phyloP scores from a whole-genome alignment of 1,140 invertebrate genomes.

The Tetranychus cinnabarinus region DNA sequence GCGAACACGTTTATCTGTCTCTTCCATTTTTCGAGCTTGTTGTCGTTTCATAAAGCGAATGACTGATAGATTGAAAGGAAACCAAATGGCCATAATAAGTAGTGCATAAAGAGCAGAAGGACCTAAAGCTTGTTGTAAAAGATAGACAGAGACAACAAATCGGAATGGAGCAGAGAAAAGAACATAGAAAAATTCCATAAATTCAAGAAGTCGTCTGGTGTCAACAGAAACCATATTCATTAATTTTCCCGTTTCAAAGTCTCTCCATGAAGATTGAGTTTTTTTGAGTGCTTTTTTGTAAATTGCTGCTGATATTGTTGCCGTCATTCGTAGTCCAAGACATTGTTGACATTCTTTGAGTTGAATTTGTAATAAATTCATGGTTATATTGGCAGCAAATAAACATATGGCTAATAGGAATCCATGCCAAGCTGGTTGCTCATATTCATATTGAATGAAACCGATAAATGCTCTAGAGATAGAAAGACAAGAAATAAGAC shows the following conservation, averaged over 20 bases:
- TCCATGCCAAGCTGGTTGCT: not conserved
- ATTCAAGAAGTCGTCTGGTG: conserved; percentile 12
- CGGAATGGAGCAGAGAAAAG: conserved; percentile 20
- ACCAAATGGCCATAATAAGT: conserved; percentile 51
- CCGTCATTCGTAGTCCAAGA: conserved; percentile 18
- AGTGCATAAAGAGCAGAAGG: conserved; percentile 67
- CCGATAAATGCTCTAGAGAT: not conserved
- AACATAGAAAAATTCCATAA: conserved; percentile 13
- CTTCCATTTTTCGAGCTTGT: conserved; percentile 22
- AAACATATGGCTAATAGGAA: not conserved
- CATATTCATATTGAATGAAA: not conserved
- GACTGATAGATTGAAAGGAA: conserved; percentile 25
- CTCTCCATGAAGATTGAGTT: conserved; percentile 23
- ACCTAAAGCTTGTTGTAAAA: conserved; percentile 29
- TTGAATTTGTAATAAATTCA: conserved; percentile 15
- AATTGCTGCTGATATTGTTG: conserved; percentile 18
- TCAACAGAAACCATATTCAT: conserved; percentile 33
- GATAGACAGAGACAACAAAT: conserved; percentile 20
- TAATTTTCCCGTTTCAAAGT: conserved; percentile 23
- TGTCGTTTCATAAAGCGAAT: conserved; percentile 21
- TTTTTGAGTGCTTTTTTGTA: conserved; percentile 22
- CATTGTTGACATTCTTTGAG: conserved; percentile 27
- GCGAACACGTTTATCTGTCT: conserved; percentile 20
- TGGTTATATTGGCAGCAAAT: not conserved
- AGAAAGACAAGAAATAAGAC: not conserved